Evolutionary conservation across 2,113 vertebrate genomes (phyloP).

Genomic region (Pelvicachromis taeniatus): DNA sequence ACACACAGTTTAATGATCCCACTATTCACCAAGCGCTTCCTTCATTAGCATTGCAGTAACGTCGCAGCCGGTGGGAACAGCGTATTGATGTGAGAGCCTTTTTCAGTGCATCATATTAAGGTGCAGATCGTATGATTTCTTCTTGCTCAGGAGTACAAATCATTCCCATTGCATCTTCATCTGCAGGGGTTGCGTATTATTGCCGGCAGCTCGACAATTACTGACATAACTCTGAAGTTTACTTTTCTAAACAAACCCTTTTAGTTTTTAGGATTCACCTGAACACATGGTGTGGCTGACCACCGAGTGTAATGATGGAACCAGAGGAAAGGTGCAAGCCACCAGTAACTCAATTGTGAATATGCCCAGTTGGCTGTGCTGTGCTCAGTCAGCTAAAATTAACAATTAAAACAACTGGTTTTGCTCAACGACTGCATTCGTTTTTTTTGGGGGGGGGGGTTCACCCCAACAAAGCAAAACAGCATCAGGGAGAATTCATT

Average conservation of each 20-base stretch:
- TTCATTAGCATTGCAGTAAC: constrained; percentile 32
- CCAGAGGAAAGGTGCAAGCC: not conserved
- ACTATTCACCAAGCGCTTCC: not conserved
- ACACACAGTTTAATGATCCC: constrained; percentile 17
- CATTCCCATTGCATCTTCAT: not conserved
- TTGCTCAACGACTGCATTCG: not conserved
- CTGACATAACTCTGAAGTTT: not conserved
- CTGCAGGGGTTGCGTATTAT: not conserved
- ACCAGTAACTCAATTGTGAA: not conserved
- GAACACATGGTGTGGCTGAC: not conserved
- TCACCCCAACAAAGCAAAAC: not conserved
- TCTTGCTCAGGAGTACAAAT: not conserved
- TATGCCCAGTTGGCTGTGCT: not conserved
- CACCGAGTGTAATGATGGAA: not conserved
- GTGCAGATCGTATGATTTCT: not conserved
- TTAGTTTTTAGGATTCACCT: not conserved
- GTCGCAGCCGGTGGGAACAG: constrained; percentile 1
- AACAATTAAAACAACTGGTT: not conserved
- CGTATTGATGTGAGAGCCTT: not conserved
- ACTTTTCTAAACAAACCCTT: not conserved
- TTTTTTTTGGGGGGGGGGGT: not conserved
- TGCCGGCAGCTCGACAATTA: not conserved
- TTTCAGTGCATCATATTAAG: constrained; percentile 7
- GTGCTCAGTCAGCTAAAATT: not conserved
- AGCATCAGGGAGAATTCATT: not conserved